These are phyloP conservation scores for Pogonus chalceus DNA, from an alignment of 1,140 invertebrate species.

Conservation along the genomic window DNA sequence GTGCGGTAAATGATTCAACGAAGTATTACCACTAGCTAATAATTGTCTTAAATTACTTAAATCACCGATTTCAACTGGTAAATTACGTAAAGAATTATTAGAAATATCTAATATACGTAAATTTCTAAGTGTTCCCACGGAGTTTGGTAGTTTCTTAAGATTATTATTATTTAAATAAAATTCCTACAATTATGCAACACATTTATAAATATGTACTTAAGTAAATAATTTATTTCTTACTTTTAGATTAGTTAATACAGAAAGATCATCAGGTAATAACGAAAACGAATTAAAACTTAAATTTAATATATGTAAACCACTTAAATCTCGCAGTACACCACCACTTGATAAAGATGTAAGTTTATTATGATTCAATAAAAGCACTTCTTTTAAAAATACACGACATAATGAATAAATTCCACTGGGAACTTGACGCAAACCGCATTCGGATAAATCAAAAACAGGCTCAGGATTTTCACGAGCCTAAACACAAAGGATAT, in stretches of 20 bases:
- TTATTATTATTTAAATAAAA: slow-evolving; percentile 55
- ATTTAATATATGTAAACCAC: slow-evolving; percentile 56
- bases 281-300: slow-evolving; percentile 59
- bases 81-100: slow-evolving; percentile 53
- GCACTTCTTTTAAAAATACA: slow-evolving; percentile 61
- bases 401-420: slow-evolving; percentile 68
- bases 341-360: slow-evolving; percentile 56
- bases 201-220: not conserved
- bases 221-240: slow-evolving; percentile 27
- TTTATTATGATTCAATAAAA: slow-evolving; percentile 56
- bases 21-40: slow-evolving; percentile 46
- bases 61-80: slow-evolving; percentile 53
- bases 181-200: slow-evolving; percentile 37
- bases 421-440: slow-evolving; percentile 53
- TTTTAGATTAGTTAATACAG: slow-evolving; percentile 48
- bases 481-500: slow-evolving; percentile 38
- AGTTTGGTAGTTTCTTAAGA: slow-evolving; percentile 53
- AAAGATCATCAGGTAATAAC: slow-evolving; percentile 49
- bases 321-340: slow-evolving; percentile 57
- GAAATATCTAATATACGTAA: slow-evolving; percentile 59
- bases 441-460: slow-evolving; percentile 65
- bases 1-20: slow-evolving; percentile 47
- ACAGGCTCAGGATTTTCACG: slow-evolving; percentile 63
- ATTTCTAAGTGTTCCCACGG: slow-evolving; percentile 48
- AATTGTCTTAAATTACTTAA: slow-evolving; percentile 47